Evolutionary conservation across 2,888 invertebrate genomes (phyloP).

Genomic region (Dynastes hyllus): DNA sequence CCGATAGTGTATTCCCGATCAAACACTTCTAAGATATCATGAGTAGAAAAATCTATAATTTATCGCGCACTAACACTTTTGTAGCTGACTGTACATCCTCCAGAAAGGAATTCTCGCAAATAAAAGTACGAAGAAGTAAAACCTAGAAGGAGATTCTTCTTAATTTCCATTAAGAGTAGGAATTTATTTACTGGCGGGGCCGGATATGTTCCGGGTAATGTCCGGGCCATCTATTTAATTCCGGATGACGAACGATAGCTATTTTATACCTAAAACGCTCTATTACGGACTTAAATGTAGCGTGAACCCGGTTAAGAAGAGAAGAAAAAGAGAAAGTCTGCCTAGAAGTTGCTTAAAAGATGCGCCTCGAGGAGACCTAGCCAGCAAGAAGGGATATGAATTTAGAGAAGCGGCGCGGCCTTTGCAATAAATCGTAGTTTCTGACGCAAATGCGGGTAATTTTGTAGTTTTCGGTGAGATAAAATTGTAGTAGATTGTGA

Average conservation of each 20-base stretch:
- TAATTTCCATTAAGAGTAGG: slow-evolving; percentile 36
- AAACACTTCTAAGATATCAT: too few relatives aligned
- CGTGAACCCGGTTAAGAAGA: not conserved
- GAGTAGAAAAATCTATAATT: too few relatives aligned
- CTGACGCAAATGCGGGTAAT: slow-evolving; percentile 11
- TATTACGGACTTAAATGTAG: slow-evolving; percentile 31
- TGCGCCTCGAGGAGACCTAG: too few relatives aligned
- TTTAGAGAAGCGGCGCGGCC: not conserved
- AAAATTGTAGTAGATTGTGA: too few relatives aligned
- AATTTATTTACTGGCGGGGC: slow-evolving; percentile 24
- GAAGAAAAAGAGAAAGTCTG: not conserved
- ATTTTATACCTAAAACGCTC: slow-evolving; percentile 18
- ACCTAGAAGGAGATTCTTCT: slow-evolving; percentile 21
- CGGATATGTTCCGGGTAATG: slow-evolving; percentile 17
- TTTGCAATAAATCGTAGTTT: not conserved
- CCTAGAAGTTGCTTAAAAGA: not conserved
- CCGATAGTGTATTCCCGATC: too few relatives aligned
- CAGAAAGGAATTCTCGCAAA: too few relatives aligned
- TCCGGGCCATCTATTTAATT: slow-evolving; percentile 24
- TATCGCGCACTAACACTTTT: too few relatives aligned
- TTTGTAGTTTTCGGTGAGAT: not conserved
- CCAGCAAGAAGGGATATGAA: not conserved
- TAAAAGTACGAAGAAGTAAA: not conserved
- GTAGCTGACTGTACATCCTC: too few relatives aligned
- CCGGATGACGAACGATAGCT: slow-evolving; percentile 21